These are phyloP conservation scores for Torymus auratus DNA, from an alignment of 2,888 invertebrate genomes.

Conservation along the genomic window DNA sequence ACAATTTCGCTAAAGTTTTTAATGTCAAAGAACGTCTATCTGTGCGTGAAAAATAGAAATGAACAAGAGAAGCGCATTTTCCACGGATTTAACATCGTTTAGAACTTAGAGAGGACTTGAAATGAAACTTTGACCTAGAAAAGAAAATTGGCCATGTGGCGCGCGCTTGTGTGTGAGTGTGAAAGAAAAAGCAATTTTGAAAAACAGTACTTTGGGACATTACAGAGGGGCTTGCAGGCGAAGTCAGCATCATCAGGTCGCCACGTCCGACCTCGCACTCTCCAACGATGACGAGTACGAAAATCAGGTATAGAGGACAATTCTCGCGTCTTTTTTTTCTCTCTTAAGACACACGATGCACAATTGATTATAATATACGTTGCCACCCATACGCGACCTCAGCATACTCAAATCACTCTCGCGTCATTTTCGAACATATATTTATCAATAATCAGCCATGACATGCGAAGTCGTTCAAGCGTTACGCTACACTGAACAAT, in stretches of 20 bases:
- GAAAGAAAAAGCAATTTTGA: slow-evolving; percentile 37
- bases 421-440: slow-evolving; percentile 23
- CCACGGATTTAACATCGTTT: background rate
- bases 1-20: too few species aligned
- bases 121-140: background rate
- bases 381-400: background rate
- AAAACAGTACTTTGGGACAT: slow-evolving; percentile 50
- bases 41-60: background rate
- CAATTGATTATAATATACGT: background rate
- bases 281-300: slow-evolving; percentile 77
- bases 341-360: slow-evolving; percentile 4
- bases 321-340: slow-evolving; percentile 43
- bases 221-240: slow-evolving; percentile 67
- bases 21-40: too few species aligned
- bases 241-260: slow-evolving; percentile 74
- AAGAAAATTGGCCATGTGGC: background rate
- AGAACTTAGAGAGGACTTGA: background rate
- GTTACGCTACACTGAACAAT: background rate
- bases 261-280: slow-evolving; percentile 76
- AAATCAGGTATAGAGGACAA: slow-evolving; percentile 71
- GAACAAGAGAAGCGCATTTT: background rate
- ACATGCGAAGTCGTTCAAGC: background rate
- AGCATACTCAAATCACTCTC: background rate
- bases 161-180: too few species aligned
- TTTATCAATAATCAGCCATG: background rate